phyloP scores from a whole-genome alignment of 1,140 invertebrate genomes.

The Armadillidium nasatum region DNA sequence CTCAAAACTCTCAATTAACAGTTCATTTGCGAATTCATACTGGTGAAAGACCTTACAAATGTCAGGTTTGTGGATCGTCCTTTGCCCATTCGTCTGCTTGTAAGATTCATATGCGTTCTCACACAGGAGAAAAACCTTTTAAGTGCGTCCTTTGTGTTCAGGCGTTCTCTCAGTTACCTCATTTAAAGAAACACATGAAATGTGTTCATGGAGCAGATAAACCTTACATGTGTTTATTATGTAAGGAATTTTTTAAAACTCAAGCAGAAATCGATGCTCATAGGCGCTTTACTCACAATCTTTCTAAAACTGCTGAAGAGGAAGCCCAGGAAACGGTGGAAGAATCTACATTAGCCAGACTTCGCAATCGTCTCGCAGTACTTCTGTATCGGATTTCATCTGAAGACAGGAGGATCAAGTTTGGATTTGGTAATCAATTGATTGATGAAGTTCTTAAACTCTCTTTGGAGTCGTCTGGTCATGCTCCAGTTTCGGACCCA shows the following conservation, averaged over 20 bases:
- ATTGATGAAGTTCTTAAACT: slow-evolving; percentile 42
- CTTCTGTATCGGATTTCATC: slow-evolving; percentile 44
- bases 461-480: slow-evolving; percentile 39
- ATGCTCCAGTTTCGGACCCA: slow-evolving; percentile 32
- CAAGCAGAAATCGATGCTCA: slow-evolving; percentile 40
- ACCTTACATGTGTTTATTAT: slow-evolving; percentile 42
- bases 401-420: slow-evolving; percentile 39
- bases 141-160: slow-evolving; percentile 36
- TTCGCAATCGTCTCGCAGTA: slow-evolving; percentile 40
- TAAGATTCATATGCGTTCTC: slow-evolving; percentile 44
- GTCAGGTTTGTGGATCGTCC: slow-evolving; percentile 49
- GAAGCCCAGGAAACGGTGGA: slow-evolving; percentile 42
- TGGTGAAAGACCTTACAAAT: slow-evolving; percentile 74
- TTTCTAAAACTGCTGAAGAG: slow-evolving; percentile 37
- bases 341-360: slow-evolving; percentile 37
- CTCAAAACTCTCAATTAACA: slow-evolving; percentile 87
- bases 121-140: slow-evolving; percentile 45
- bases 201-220: slow-evolving; percentile 41
- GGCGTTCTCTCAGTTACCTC: slow-evolving; percentile 40
- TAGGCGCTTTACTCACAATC: slow-evolving; percentile 27
- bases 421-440: slow-evolving; percentile 41
- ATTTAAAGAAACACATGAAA: slow-evolving; percentile 45
- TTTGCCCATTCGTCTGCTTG: slow-evolving; percentile 44
- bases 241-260: slow-evolving; percentile 44
- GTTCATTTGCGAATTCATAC: slow-evolving; percentile 88